Percentiles rank a stretch among this genome's conserved stretches.
Evolutionary conservation across 2,888 invertebrate genomes (phyloP).

Genomic region (Drosophila borealis): DNA sequence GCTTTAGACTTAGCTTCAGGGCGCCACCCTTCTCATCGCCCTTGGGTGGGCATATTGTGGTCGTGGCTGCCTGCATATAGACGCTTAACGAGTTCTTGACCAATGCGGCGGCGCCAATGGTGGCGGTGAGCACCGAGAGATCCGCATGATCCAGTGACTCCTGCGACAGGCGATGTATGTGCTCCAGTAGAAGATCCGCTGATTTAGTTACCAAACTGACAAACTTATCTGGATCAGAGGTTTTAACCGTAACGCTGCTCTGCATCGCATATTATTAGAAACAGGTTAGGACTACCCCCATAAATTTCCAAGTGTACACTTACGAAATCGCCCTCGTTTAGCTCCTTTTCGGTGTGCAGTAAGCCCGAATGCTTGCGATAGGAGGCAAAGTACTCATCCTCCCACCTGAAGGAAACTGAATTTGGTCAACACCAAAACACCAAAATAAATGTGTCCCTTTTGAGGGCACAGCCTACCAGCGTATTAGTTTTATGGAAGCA

Average conservation of each 20-base stretch:
- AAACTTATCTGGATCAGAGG: constrained; percentile 92
- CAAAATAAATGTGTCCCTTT: background rate
- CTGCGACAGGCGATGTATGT: constrained; percentile 91
- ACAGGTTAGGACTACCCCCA: too few species aligned
- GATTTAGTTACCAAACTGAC: constrained; percentile 90
- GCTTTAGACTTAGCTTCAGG: constrained; percentile 87
- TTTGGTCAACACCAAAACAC: constrained; percentile 3
- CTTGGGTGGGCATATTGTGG: constrained; percentile 83
- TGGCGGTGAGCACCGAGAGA: constrained; percentile 91
- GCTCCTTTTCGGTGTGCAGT: constrained; percentile 83
- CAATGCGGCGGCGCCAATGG: constrained; percentile 92
- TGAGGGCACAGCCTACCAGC: constrained; percentile 86
- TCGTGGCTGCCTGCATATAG: constrained; percentile 87
- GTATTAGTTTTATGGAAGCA: constrained; percentile 92
- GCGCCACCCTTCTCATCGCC: constrained; percentile 85
- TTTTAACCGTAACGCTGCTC: constrained; percentile 88
- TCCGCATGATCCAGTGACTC: constrained; percentile 94
- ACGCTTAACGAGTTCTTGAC: constrained; percentile 92
- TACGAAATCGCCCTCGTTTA: constrained; percentile 78
- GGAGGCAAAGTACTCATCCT: constrained; percentile 92
- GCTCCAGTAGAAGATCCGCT: constrained; percentile 90
- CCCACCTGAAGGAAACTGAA: constrained; percentile 86
- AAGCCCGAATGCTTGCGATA: constrained; percentile 89
- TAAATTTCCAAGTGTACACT: constrained; percentile 29
- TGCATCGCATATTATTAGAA: constrained; percentile 42